These are phyloP conservation scores for Rynchops niger DNA, from an alignment of 2,113 vertebrate species.

Conservation along the genomic window DNA sequence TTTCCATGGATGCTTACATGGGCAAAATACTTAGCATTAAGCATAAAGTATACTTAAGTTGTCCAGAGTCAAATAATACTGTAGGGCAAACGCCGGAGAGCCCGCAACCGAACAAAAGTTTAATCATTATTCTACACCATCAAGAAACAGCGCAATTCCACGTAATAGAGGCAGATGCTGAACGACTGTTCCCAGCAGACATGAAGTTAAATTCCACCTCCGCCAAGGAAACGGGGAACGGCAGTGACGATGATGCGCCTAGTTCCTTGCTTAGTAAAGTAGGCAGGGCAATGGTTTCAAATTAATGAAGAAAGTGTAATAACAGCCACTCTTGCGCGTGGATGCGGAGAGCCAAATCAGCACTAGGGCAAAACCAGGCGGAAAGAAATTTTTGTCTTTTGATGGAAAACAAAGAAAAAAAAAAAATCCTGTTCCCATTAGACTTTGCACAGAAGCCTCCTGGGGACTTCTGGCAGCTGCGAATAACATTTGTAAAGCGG, in stretches of 20 bases:
- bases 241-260: constrained; percentile 3
- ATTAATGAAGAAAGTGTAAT: background rate
- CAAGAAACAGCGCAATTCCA: background rate
- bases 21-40: background rate
- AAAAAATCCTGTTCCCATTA: background rate
- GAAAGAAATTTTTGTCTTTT: background rate
- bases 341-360: background rate
- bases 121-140: background rate
- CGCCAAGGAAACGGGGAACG: background rate
- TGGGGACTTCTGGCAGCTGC: background rate
- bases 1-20: background rate
- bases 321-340: background rate
- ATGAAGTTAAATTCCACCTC: background rate
- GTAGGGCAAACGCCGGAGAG: background rate
- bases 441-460: background rate
- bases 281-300: background rate
- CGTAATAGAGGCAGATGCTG: background rate
- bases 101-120: background rate
- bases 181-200: background rate
- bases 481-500: background rate
- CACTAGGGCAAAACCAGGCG: background rate
- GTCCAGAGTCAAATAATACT: background rate
- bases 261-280: constrained; percentile 15
- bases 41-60: background rate
- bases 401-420: background rate